Conservation (phyloP, 1,140 invertebrate species). For the Psilanteris sp. region DNA sequence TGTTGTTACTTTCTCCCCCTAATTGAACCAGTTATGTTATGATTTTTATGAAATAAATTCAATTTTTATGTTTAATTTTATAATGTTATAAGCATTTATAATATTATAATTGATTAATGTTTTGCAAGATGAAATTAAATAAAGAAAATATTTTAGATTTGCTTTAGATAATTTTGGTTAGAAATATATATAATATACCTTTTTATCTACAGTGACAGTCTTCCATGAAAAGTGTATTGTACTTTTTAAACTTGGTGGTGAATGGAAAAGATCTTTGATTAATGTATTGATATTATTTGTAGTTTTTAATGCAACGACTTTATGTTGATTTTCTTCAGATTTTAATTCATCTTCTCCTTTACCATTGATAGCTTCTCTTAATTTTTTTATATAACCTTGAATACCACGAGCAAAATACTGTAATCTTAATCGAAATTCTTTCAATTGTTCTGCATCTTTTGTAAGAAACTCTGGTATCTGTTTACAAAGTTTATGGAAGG, state of each 20-base stretch:
- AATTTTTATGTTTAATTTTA: too few relatives aligned
- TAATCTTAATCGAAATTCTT: constrained; percentile 92
- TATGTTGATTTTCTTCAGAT: constrained; percentile 91
- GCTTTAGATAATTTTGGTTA: too few relatives aligned
- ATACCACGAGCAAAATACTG: constrained; percentile 96
- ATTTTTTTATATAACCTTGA: constrained; percentile 94
- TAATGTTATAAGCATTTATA: too few relatives aligned
- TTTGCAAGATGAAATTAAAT: too few relatives aligned
- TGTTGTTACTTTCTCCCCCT: constrained; percentile 72
- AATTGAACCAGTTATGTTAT: too few relatives aligned
- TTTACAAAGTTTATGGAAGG: constrained; percentile 92
- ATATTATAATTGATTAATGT: too few relatives aligned
- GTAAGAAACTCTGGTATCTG: constrained; percentile 89
- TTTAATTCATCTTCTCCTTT: constrained; percentile 87
- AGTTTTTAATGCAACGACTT: constrained; percentile 91
- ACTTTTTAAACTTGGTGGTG: constrained; percentile 94
- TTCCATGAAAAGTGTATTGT: constrained; percentile 93
- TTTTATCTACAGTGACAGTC: constrained; percentile 81
- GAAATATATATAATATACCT: constrained; percentile 80
- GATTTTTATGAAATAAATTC: too few relatives aligned
- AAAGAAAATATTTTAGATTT: neutral
- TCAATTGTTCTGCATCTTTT: constrained; percentile 88
- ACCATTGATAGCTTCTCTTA: constrained; percentile 91
- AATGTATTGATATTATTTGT: constrained; percentile 96
- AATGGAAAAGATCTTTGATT: constrained; percentile 96